Evolutionary conservation across 2,888 invertebrate genomes (phyloP), one percentile per base, ranked within the genome.

Genomic region (Protula sp.): DNA sequence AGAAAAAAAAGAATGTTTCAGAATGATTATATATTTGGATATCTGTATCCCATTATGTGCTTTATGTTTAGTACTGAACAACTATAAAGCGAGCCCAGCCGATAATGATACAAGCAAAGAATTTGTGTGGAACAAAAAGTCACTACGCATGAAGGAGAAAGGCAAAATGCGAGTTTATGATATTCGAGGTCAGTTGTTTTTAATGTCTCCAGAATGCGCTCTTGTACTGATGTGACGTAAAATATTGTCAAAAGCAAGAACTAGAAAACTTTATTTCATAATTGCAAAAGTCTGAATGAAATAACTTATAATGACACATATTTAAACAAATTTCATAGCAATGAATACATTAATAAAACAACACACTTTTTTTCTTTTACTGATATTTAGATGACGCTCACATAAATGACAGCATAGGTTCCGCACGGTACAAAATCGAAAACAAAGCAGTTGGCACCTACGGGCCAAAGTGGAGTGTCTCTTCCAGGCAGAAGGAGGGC

Each of bases 381-480:
- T 48, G 47, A 3, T 19, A 19, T 47, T 9, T 27, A 60, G 60
- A 52, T 47, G 53, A 52, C 29, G 56, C 57, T 9, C 57, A 60
- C 24, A 27, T 60, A 2, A 60, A 52, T 24, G 57, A 57, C 28
- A 53, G 57, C 47, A 64, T 66, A 14, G 64, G 69, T 14, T 67
- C 70, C 0, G 68, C 69, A 1, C 64, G 64, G 22, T 73, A 72
- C 63, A 66, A 68, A 50, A 63, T 69, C 1, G 62, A 66, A 22
- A 31, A 70, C 50, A 58, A 64, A 14, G 45, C 60, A 1, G 27
- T 66, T 9, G 70, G 70, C 1, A 65, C 53, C 3, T 57, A 57
- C 4, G 71, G 72, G 4, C 71, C 69, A 2, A 68, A 67, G 55
- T 72, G 63, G 59, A 70, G 67, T 55, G 65, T 72, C 38, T 66